Base-by-base conservation (phyloP, 2,797 vertebrate species). In the Eulemur rubriventer region DNA sequence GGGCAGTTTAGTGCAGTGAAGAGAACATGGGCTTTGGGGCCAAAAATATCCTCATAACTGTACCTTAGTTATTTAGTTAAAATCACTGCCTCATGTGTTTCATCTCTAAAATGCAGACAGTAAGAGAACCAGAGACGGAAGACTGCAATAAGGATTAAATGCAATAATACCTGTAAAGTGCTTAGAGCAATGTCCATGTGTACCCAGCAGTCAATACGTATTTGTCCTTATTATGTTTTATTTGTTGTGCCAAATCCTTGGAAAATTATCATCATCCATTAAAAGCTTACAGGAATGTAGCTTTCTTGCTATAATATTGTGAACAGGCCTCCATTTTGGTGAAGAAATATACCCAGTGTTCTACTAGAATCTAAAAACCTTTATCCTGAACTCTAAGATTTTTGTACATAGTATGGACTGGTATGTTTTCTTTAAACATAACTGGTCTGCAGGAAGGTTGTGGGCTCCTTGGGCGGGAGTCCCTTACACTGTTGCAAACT, bases 201-300 rank as follows among this genome's bases (percentile, higher is more conserved):
- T 22, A 70, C 22, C 82, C 67, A 89, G 35, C 22, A 28, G n/a
- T 72, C 24, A 22, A 2, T 59, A 92, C 65, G n/a, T 61, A 78
- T 87, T 76, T 86, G 61, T 9, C 76, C 33, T 59, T 52, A 6
- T 63, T 63, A 63, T 11, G 61, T 28, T 79, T 33, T 91, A 26
- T 41, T 86, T 41, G 86, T 79, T 70, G 16, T 69, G 48, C 48
- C 81, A 90, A 89, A 81, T 90, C 92, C 86, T 92, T 65, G 17
- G 76, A 82, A 85, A 91, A 90, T 59, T 35, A 75, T 70, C 78
- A 52, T 38, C 11, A 48, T 35, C 24, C 43, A 50, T 41, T 73
- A 61, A n/a, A 82, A 92, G 18, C 24, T 38, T 75, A 9, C 10
- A 92, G 22, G 52, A 91, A 52, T 91, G 33, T 55, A 72, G 26